Percentiles rank a stretch among this genome's conserved stretches.
Conservation (phyloP, 2,113 vertebrate species). For the Sorex araneus region DNA sequence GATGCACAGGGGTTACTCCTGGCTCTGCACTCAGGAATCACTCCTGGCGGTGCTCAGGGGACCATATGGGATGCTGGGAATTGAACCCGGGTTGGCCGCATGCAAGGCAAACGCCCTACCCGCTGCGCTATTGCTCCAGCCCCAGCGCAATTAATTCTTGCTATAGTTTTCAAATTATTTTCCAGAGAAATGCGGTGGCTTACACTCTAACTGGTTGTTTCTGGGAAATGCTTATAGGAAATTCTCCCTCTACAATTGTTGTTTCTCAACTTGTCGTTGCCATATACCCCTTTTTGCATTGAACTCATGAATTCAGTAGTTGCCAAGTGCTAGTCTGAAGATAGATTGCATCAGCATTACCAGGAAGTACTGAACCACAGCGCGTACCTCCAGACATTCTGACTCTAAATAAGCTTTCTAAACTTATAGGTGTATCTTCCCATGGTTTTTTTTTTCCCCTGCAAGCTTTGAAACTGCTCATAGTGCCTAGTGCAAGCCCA, state of each 20-base stretch:
- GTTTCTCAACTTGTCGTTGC: neutral
- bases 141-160: neutral
- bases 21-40: too few species aligned
- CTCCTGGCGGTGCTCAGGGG: too few species aligned
- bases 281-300: neutral
- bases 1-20: too few species aligned
- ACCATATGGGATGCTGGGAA: too few species aligned
- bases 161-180: neutral
- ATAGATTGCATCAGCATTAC: neutral
- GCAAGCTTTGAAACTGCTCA: neutral
- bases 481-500: neutral
- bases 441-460: neutral
- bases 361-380: neutral
- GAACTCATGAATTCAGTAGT: neutral
- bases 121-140: too few species aligned
- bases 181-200: neutral
- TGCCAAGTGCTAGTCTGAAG: neutral
- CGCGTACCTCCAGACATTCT: neutral
- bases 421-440: neutral
- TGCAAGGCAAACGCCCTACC: too few species aligned
- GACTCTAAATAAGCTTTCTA: neutral
- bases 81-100: too few species aligned
- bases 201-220: neutral
- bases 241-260: neutral
- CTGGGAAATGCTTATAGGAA: constrained; percentile 11